Conservation (phyloP, 2,888 invertebrate species). For the Cordilura impudica region DNA sequence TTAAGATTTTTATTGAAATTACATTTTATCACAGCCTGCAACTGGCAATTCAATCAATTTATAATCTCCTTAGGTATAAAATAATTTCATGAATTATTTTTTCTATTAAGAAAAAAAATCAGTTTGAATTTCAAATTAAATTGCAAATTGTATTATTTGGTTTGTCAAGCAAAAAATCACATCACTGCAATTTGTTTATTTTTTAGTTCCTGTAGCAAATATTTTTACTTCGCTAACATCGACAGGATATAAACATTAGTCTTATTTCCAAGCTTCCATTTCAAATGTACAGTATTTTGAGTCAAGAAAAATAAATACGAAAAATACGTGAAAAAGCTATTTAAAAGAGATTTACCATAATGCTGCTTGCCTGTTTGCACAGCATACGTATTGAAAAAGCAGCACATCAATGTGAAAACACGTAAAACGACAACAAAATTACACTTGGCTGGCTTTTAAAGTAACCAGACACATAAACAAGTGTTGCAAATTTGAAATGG, state of each 20-base stretch:
- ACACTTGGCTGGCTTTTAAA: too few species aligned
- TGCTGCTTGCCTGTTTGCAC: not conserved
- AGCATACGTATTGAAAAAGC: too few species aligned
- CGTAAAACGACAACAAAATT: too few species aligned
- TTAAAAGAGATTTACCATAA: not conserved
- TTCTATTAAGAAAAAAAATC: not conserved
- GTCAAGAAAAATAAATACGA: too few species aligned
- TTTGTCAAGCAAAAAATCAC: constrained; percentile 39
- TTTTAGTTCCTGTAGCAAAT: not conserved
- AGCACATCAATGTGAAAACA: too few species aligned
- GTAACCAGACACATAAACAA: too few species aligned
- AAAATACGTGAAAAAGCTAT: not conserved
- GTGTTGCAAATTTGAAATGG: too few species aligned
- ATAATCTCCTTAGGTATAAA: constrained; percentile 29
- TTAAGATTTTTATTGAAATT: too few species aligned
- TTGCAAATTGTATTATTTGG: constrained; percentile 13
- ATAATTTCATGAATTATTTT: not conserved
- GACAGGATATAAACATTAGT: too few species aligned
- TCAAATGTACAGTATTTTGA: too few species aligned
- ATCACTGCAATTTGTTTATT: constrained; percentile 31
- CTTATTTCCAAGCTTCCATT: not conserved
- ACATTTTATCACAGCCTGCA: not conserved
- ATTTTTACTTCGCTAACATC: not conserved
- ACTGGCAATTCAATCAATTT: constrained; percentile 31
- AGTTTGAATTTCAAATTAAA: constrained; percentile 26